Percentiles rank a stretch among this genome's conserved stretches.
These are phyloP conservation scores for Cromileptes altivelis DNA, from an alignment of 2,113 vertebrate species.

Conservation along the genomic window DNA sequence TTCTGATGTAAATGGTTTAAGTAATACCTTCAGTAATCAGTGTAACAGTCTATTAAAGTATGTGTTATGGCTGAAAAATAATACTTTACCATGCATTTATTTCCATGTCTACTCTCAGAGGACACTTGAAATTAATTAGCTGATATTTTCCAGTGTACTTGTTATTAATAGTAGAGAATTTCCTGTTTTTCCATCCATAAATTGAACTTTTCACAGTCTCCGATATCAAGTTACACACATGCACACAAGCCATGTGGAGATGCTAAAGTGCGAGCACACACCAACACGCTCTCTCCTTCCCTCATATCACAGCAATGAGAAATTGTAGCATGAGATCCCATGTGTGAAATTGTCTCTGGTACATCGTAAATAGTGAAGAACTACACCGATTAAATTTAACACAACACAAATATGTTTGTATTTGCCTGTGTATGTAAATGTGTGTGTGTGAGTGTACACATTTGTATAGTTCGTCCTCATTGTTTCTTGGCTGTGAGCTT, in stretches of 20 bases:
- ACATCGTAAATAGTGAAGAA: slow-evolving; percentile 59
- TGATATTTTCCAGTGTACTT: neutral
- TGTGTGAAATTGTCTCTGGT: slow-evolving; percentile 78
- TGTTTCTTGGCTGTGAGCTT: neutral
- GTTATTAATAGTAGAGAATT: neutral
- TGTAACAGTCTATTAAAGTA: neutral
- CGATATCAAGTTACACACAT: too few relatives aligned
- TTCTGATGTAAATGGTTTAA: neutral
- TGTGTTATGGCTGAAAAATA: neutral
- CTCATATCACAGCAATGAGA: slow-evolving; percentile 25
- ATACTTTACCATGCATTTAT: neutral
- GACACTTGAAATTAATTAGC: slow-evolving; percentile 9
- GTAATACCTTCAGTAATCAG: neutral
- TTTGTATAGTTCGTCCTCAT: neutral
- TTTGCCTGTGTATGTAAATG: neutral
- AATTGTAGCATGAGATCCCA: slow-evolving; percentile 64
- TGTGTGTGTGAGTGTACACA: neutral
- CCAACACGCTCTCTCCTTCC: neutral
- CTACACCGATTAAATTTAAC: slow-evolving; percentile 59
- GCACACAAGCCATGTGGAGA: too few relatives aligned
- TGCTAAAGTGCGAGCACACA: too few relatives aligned
- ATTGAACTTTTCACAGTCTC: neutral
- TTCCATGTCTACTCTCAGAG: neutral
- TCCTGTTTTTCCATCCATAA: neutral
- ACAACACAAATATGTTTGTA: slow-evolving; percentile 31